phyloP scores from a whole-genome alignment of 2,888 invertebrate genomes.

The Tillus elongatus region DNA sequence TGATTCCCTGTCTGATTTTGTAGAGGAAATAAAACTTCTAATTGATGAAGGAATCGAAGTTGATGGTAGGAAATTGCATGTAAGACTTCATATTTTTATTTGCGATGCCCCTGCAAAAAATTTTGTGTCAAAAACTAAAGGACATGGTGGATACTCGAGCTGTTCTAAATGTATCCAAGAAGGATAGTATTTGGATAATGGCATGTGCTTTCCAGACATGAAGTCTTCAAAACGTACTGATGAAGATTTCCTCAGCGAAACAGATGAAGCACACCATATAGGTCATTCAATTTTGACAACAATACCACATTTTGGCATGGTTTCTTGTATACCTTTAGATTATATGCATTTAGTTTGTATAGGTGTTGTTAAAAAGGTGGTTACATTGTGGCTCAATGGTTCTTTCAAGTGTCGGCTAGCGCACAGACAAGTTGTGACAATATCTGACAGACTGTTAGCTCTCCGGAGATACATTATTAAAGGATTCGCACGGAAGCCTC shows the following conservation, averaged over 20 bases:
- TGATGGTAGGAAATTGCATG: background rate
- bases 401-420: too few species aligned
- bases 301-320: background rate
- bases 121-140: slow-evolving; percentile 7
- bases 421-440: background rate
- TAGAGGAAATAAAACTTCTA: background rate
- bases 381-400: background rate
- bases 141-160: slow-evolving; percentile 8
- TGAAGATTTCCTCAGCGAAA: background rate
- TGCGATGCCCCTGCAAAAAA: slow-evolving; percentile 8
- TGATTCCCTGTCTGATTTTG: background rate
- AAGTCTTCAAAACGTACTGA: background rate
- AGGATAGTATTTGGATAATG: background rate
- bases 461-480: background rate
- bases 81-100: background rate
- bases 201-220: background rate
- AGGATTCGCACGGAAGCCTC: slow-evolving; percentile 1
- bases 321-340: background rate
- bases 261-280: background rate
- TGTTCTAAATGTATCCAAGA: slow-evolving; percentile 7
- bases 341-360: slow-evolving; percentile 3
- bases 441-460: background rate
- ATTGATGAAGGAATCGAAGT: background rate
- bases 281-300: background rate
- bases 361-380: background rate